Evolutionary conservation across 2,113 vertebrate genomes (phyloP), one percentile per base, ranked within the genome.

Genomic region (Neolamprologus brichardi): DNA sequence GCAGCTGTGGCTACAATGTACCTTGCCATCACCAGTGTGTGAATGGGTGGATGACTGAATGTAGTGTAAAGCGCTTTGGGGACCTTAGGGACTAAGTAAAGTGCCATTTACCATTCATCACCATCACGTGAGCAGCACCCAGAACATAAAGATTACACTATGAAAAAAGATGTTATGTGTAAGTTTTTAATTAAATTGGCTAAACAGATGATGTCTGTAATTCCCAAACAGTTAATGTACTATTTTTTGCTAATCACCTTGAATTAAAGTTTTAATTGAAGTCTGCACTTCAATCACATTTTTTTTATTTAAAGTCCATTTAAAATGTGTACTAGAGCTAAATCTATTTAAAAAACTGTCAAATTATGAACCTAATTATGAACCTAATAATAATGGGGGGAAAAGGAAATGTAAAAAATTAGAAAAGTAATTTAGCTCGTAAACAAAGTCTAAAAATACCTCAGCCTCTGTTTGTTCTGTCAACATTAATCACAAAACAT

Each of bases 401-500:
- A 0, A 30, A 18, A 60, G 56, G 56, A 60, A 32, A 62, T 62
- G 28, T 62, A 62, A 62, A 62, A 62, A 37, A 78, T 53, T 9
- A 44, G 46, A 78, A 32, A 85, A 87, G 64, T 82, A 70, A 92
- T 72, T 84, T 52, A 82, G 25, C 70, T 23, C 34, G 87, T 91
- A 91, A 93, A 92, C 90, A 86, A 32, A 84, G 84, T 60, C 86
- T 82, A 88, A 87, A 90, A 90, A 92, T 90, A 90, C 6, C 83
- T 34, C 81, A 3, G 49, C 70, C 58, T 25, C 70, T 87, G 58
- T 91, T 46, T 89, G 82, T 86, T 88, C 83, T 87, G 51, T 60
- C 25, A 60, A 60, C 25, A 60, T 60, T 60, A 30, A 34, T 58
- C 17, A 3, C 39, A 34, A 28, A 32, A 44, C 37, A 53, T 77